Base-by-base conservation (phyloP, 1,140 invertebrate genomes). In the Drosophila parabipectinata region DNA sequence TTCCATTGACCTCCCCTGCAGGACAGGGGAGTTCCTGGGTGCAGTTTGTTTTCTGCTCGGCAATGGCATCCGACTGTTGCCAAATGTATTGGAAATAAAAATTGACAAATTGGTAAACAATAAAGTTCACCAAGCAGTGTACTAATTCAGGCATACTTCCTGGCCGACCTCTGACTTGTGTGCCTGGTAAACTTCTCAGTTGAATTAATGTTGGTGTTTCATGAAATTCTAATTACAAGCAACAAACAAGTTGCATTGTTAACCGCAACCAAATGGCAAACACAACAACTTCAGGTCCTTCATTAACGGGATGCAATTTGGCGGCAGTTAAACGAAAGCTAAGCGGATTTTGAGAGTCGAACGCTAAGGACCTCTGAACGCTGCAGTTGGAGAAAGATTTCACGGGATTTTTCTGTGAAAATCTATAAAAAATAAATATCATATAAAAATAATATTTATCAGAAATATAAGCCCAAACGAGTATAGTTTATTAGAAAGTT, bases 71-170 rank as follows among this genome's bases (percentile, higher is more conserved):
- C 44, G 24, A 48, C 60, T 58, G 30, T 72, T 51, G 59, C 69
- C 74, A 67, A 81, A 78, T 84, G 66, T 78, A 66, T 78, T 87
- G 77, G 73, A 81, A 81, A 85, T 67, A 63, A 57, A 58, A 81
- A 68, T 72, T 68, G 54, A 62, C 71, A 67, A 62, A 69, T 73
- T 80, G 59, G 52, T 64, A 58, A 58, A 56, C 68, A 64, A 60
- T 72, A 57, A 72, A 71, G 51, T 64, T 37, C 48, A 53, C 41
- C 39, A 55, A 44, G n/a, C 44, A 45, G 34, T 3, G 7, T 39
- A 28, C n/a, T 39, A 21, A 41, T 39, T 34, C 54, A 57, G 48
- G 7, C 28, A 53, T 28, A 52, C 48, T 39, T 12, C 12, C 21
- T 12, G 24, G 39, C 44, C 55, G 37, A 52, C 18, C 10, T 32